These are phyloP conservation scores for Mimas tiliae DNA, from an alignment of 2,888 invertebrate species.

Conservation along the genomic window DNA sequence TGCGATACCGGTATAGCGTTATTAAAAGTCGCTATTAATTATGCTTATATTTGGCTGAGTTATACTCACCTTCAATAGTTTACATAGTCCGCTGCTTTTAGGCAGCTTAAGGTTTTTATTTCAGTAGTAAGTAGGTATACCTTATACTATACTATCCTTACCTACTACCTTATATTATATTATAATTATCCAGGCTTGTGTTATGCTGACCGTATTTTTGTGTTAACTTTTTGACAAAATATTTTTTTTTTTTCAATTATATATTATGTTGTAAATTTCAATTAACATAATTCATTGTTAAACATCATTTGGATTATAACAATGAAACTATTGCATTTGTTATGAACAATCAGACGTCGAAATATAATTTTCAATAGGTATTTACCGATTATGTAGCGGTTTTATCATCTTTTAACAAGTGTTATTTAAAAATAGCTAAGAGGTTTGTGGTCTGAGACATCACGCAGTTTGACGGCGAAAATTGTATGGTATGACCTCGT, in stretches of 20 bases:
- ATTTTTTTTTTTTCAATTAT: background rate
- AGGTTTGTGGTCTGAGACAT: background rate
- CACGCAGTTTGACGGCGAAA: no score
- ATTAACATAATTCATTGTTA: no score
- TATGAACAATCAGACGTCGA: no score
- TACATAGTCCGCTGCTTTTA: background rate
- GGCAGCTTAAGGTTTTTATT: background rate
- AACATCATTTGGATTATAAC: no score
- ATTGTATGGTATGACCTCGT: no score
- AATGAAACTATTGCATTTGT: no score
- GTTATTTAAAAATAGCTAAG: background rate
- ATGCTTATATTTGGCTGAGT: background rate
- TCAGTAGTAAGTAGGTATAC: background rate
- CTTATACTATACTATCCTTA: no score
- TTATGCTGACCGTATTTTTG: background rate
- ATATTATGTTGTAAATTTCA: background rate
- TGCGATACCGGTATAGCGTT: constrained; percentile 4
- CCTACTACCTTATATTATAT: background rate
- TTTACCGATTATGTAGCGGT: no score
- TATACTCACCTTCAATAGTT: background rate
- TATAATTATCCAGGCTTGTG: background rate
- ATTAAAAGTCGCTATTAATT: background rate
- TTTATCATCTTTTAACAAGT: background rate
- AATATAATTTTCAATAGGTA: no score
- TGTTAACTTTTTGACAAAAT: background rate